Evolutionary conservation across 2,888 invertebrate genomes (phyloP), one percentile per base, ranked within the genome.

Genomic region (Vesta saturnalis): DNA sequence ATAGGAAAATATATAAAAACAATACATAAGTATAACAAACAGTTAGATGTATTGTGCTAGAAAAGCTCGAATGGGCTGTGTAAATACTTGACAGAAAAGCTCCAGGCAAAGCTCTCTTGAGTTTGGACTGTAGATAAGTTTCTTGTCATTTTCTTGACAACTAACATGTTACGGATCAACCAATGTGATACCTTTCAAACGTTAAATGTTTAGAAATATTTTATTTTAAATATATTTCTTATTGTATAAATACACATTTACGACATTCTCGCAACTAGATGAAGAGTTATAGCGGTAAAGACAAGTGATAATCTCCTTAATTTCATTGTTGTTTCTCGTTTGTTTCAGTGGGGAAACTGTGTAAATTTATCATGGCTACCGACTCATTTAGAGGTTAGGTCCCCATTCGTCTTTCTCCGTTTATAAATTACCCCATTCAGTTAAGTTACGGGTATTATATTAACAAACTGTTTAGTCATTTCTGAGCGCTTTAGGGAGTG

Each of bases 271-370:
- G n/a, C n/a, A n/a, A 8, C 23, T 77, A 80, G 81, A 83, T 83
- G 83, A 82, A 82, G 81, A 82, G 81, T 83, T 80, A 81, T 81
- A 82, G 77, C 77, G 75, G 70, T 74, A 76, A 77, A 80, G 83
- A 81, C 83, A 83, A 83, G 83, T 82, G 83, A 83, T 84, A 83
- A 84, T 84, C 83, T 81, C 78, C 73, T 79, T 84, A 84, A 83
- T 83, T 83, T 81, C 82, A 82, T 83, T 82, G 82, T 76, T 72
- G 74, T 77, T 77, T 74, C 78, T 77, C 77, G 78, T 77, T 72
- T 69, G 75, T 71, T 58, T 69, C 72, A 67, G 64, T 69, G 65
- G 79, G 80, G 71, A 75, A 73, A 74, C 74, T 72, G 76, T 69
- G 79, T 77, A 81, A 80, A 83, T 83, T 83, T 82, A 83, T 83